Conservation (phyloP, 2,888 invertebrate species). For the Conomelus anceps region DNA sequence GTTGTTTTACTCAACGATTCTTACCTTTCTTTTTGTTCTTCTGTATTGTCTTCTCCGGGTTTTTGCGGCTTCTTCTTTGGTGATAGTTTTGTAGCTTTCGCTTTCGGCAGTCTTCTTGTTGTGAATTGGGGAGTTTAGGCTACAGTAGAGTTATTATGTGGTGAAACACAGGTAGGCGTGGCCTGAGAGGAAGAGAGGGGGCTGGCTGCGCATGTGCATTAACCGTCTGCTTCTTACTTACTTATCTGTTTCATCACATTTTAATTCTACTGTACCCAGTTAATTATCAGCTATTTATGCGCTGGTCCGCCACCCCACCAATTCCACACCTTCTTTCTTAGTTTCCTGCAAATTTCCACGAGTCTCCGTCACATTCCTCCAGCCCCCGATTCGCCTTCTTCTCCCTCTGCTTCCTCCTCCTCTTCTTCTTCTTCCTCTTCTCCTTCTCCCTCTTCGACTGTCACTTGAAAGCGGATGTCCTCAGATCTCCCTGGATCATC, state of each 20-base stretch:
- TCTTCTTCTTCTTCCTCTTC: conserved; percentile 50
- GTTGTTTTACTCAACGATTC: neutral
- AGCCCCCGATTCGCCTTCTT: conserved; percentile 43
- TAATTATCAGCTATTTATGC: conserved; percentile 58
- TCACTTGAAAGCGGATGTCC: conserved; percentile 48
- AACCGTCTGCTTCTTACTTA: no score
- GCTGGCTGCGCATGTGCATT: no score
- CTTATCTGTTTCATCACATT: no score
- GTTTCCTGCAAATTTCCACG: conserved; percentile 82
- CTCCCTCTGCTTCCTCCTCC: conserved; percentile 63
- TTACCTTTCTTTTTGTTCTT: neutral
- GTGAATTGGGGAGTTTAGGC: neutral
- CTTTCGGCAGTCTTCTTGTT: neutral
- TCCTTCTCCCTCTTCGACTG: conserved; percentile 76
- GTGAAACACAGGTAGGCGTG: no score
- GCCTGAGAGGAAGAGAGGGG: neutral
- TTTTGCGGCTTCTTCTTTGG: neutral
- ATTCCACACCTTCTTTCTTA: conserved; percentile 81
- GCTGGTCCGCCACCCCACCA: conserved; percentile 63
- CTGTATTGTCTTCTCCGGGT: neutral
- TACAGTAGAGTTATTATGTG: no score
- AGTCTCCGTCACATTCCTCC: conserved; percentile 90
- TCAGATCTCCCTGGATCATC: neutral
- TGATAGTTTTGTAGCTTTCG: neutral
- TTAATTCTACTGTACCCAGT: no score